Conservation (phyloP, 2,888 invertebrate genomes). For the Mythimna pallens region DNA sequence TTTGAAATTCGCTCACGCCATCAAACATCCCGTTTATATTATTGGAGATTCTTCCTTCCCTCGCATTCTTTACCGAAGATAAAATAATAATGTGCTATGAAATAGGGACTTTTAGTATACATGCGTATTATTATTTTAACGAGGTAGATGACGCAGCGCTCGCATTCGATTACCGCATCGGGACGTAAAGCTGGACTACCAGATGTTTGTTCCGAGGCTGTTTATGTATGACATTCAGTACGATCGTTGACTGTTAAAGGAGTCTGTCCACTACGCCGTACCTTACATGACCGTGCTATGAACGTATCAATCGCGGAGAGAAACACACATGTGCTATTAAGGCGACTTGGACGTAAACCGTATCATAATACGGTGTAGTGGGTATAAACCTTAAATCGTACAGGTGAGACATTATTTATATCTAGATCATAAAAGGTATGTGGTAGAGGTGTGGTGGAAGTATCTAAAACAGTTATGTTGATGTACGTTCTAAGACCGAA, state of each 20-base stretch:
- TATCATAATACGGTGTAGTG: no score
- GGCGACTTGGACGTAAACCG: no score
- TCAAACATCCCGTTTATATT: conserved; percentile 22
- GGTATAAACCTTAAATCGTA: not conserved
- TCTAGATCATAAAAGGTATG: conserved; percentile 29
- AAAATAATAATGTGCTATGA: conserved; percentile 25
- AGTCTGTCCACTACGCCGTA: no score
- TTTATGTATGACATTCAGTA: conserved; percentile 32
- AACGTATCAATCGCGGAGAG: no score
- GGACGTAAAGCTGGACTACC: conserved; percentile 36
- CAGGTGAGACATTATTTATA: conserved; percentile 26
- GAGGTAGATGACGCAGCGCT: conserved; percentile 40
- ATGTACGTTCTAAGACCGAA: not conserved
- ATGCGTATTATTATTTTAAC: conserved; percentile 45
- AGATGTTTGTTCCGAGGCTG: conserved; percentile 44
- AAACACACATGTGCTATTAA: no score
- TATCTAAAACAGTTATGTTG: not conserved
- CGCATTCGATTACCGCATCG: conserved; percentile 52
- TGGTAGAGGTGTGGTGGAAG: not conserved
- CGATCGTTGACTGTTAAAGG: conserved; percentile 27
- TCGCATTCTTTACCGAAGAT: conserved; percentile 15
- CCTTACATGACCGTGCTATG: no score
- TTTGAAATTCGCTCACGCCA: conserved; percentile 16
- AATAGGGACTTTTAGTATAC: conserved; percentile 34
- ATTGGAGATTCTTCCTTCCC: conserved; percentile 10